phyloP scores from a whole-genome alignment of 2,113 vertebrate genomes.

The Sebastes fasciatus region DNA sequence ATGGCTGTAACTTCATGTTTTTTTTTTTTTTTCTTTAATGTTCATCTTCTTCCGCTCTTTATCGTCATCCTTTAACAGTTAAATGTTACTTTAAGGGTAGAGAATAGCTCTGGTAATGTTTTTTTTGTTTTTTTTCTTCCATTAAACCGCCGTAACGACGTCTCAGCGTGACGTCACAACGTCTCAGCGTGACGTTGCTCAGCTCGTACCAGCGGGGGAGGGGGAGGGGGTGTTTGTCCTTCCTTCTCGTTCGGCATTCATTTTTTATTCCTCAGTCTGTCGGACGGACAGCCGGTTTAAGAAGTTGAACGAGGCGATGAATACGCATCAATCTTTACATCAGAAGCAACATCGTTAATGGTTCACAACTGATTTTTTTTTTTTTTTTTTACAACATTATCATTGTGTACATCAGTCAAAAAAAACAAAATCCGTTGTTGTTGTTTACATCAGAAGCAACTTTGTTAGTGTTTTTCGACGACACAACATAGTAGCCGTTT shows the following conservation, averaged over 20 bases:
- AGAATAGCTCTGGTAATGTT: slow-evolving; percentile 55
- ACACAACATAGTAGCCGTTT: slow-evolving; percentile 55
- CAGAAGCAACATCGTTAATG: slow-evolving; percentile 59
- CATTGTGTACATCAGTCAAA: slow-evolving; percentile 64
- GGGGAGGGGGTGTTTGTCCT: slow-evolving; percentile 4
- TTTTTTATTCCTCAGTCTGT: slow-evolving; percentile 41
- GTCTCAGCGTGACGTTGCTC: neutral
- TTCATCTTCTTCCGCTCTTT: slow-evolving; percentile 34
- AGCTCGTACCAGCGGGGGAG: slow-evolving; percentile 34
- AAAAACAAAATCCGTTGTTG: slow-evolving; percentile 35
- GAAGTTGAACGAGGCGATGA: slow-evolving; percentile 43
- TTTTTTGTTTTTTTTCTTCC: slow-evolving; percentile 18
- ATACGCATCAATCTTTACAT: slow-evolving; percentile 43
- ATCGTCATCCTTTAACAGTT: slow-evolving; percentile 26
- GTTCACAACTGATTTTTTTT: slow-evolving; percentile 52
- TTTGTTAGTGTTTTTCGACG: slow-evolving; percentile 24
- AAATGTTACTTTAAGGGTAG: slow-evolving; percentile 48
- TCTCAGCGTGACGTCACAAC: too few species aligned
- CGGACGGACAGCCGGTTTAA: slow-evolving; percentile 33
- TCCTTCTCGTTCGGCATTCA: slow-evolving; percentile 29
- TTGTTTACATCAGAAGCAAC: slow-evolving; percentile 67
- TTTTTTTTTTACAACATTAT: slow-evolving; percentile 48
- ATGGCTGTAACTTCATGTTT: slow-evolving; percentile 83
- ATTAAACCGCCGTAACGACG: neutral
- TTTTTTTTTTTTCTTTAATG: slow-evolving; percentile 47